These are phyloP conservation scores for Etheostoma cragini DNA, from an alignment of 2,113 vertebrate genomes.

Conservation along the genomic window DNA sequence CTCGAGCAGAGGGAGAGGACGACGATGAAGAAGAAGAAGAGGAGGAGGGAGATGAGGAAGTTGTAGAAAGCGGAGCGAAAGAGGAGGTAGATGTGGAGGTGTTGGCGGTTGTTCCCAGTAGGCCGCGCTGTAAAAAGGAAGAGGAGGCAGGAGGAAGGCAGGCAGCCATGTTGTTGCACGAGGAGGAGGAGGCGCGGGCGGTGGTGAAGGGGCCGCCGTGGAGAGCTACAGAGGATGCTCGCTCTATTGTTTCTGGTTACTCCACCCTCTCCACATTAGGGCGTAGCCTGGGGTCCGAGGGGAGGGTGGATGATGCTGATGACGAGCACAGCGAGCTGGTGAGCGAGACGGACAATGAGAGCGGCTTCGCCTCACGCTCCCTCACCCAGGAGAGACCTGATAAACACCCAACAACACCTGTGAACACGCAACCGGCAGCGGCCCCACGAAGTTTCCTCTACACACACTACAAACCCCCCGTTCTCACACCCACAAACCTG, in stretches of 20 bases:
- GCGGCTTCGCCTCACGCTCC: conserved; percentile 85
- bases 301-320: conserved; percentile 91
- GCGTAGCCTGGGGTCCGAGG: conserved; percentile 89
- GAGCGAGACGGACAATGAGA: conserved; percentile 94
- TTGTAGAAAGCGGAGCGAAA: conserved; percentile 49
- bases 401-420: conserved; percentile 48
- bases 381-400: conserved; percentile 84
- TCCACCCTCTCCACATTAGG: conserved; percentile 95
- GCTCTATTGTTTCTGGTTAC: conserved; percentile 95
- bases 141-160: conserved; percentile 60
- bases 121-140: conserved; percentile 55
- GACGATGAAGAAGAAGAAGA: conserved; percentile 82
- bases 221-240: conserved; percentile 85
- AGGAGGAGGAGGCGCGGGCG: conserved; percentile 65
- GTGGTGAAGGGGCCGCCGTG: conserved; percentile 71
- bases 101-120: conserved; percentile 16
- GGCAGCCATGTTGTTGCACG: conserved; percentile 56
- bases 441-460: conserved; percentile 81
- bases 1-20: conserved; percentile 81
- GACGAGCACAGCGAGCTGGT: conserved; percentile 94
- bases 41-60: conserved; percentile 71
- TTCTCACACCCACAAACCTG: conserved; percentile 30
- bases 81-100: conserved; percentile 60
- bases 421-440: background rate
- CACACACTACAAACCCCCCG: conserved; percentile 70